phyloP scores from a whole-genome alignment of 2,888 invertebrate species.

The Lasioglossum villosulum region DNA sequence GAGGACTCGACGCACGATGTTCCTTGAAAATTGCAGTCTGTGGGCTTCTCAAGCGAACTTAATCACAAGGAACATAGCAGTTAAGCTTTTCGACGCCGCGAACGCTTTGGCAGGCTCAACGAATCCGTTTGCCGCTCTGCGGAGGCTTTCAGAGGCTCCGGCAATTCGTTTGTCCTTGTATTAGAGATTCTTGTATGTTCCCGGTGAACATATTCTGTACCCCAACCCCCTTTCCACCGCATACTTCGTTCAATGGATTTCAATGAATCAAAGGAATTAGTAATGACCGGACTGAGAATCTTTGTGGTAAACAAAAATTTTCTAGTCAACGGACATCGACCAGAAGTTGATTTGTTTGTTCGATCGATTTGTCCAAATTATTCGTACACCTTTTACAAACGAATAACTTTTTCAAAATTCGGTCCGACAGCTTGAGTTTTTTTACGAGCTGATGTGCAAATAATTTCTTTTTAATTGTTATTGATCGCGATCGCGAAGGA shows the following conservation, averaged over 20 bases:
- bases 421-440: no score
- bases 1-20: constrained; percentile 17
- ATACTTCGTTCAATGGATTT: constrained; percentile 8
- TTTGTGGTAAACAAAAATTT: background rate
- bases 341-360: background rate
- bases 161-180: constrained; percentile 41
- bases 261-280: background rate
- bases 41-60: constrained; percentile 40
- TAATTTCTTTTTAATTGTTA: no score
- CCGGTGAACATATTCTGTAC: constrained; percentile 13
- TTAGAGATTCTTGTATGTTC: constrained; percentile 25
- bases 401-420: no score
- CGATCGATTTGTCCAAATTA: no score
- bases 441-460: no score
- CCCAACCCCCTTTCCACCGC: background rate
- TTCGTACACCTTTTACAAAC: no score
- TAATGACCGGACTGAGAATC: background rate
- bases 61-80: constrained; percentile 52
- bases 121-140: constrained; percentile 33
- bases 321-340: background rate
- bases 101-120: constrained; percentile 28
- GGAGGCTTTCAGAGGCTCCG: constrained; percentile 17
- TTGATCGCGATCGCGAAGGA: no score
- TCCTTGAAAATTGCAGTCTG: constrained; percentile 47
- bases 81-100: constrained; percentile 40